Evolutionary conservation across 2,113 vertebrate genomes (phyloP).

Genomic region (Otus sunia): DNA sequence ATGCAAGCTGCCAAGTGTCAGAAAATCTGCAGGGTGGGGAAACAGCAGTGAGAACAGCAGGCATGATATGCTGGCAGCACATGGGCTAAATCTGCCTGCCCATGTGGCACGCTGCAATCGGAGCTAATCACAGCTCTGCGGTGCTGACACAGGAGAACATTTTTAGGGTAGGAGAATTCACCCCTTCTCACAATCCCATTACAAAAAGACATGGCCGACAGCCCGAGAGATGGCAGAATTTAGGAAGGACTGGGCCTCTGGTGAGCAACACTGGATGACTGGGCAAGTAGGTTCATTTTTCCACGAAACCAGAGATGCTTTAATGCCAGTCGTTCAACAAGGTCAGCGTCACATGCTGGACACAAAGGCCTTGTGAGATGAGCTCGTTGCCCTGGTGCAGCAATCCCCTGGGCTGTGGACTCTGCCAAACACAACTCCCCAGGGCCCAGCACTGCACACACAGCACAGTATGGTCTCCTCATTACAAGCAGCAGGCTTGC

Average conservation of each 20-base stretch:
- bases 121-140: background rate
- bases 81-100: background rate
- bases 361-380: background rate
- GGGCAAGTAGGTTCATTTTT: background rate
- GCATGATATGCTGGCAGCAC: background rate
- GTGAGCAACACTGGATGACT: background rate
- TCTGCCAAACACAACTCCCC: background rate
- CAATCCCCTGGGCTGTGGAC: background rate
- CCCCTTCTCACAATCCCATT: background rate
- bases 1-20: background rate
- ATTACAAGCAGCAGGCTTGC: background rate
- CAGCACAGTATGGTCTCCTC: background rate
- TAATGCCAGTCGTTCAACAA: background rate
- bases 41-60: slow-evolving; percentile 15
- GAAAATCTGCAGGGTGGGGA: slow-evolving; percentile 43
- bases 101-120: background rate
- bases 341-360: background rate
- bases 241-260: background rate
- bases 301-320: background rate
- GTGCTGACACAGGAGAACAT: background rate
- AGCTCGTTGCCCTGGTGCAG: background rate
- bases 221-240: background rate
- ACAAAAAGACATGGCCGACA: background rate
- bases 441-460: background rate
- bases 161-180: background rate